A percentile compares a stretch with the other conserved stretches of the same genome.
These are phyloP conservation scores for Dermolepida albohirtum DNA, from an alignment of 2,888 invertebrate species.

Conservation along the genomic window DNA sequence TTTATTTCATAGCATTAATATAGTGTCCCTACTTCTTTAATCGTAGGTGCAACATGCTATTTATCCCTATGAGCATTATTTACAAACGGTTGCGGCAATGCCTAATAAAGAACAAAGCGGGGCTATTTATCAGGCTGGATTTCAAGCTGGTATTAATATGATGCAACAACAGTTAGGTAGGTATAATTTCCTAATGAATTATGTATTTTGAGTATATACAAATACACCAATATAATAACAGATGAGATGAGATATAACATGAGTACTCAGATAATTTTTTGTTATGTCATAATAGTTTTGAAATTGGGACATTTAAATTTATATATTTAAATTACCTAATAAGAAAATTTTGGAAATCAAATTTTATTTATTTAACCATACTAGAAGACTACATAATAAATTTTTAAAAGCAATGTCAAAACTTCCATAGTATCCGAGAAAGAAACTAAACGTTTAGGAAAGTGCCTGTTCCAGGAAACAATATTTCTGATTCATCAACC, in stretches of 20 bases:
- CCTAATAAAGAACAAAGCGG: conserved; percentile 58
- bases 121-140: conserved; percentile 62
- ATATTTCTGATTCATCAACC: no score
- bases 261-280: not conserved
- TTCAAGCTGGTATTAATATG: conserved; percentile 63
- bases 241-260: not conserved
- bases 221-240: not conserved
- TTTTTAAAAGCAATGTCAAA: no score
- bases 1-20: not conserved
- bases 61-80: conserved; percentile 64
- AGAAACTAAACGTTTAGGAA: no score
- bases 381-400: no score
- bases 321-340: no score
- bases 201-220: conserved; percentile 30
- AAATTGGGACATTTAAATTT: no score
- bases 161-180: conserved; percentile 61
- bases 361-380: no score
- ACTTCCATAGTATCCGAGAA: no score
- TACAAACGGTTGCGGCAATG: conserved; percentile 60
- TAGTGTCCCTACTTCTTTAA: conserved; percentile 13
- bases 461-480: no score
- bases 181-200: conserved; percentile 1
- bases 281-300: no score
- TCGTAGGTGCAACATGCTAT: conserved; percentile 58
- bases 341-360: no score